Conservation (phyloP, 2,113 vertebrate species). For the Nibea coibor region DNA sequence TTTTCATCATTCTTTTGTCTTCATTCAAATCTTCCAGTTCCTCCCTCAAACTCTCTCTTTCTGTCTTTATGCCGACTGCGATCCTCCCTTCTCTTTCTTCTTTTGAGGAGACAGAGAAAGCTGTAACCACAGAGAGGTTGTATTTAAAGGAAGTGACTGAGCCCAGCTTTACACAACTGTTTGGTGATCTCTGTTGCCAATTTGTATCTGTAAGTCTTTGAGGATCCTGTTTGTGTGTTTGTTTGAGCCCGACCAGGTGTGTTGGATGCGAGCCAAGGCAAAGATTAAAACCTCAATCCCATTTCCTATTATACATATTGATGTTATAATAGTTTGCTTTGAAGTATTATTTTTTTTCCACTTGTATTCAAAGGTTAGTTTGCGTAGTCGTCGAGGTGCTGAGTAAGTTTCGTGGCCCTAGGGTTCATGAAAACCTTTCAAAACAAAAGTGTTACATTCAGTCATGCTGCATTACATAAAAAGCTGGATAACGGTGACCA, state of each 20-base stretch:
- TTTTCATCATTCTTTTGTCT: slow-evolving; percentile 68
- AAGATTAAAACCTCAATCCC: slow-evolving; percentile 74
- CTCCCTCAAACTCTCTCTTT: slow-evolving; percentile 61
- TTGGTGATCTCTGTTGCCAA: slow-evolving; percentile 74
- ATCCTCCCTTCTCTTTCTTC: slow-evolving; percentile 70
- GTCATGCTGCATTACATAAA: slow-evolving; percentile 12
- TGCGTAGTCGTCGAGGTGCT: slow-evolving; percentile 39
- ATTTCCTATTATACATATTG: slow-evolving; percentile 77
- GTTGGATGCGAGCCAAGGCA: slow-evolving; percentile 68
- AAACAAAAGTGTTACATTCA: slow-evolving; percentile 26
- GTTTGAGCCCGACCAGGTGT: slow-evolving; percentile 79
- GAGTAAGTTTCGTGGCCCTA: slow-evolving; percentile 53
- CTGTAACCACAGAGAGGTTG: slow-evolving; percentile 70
- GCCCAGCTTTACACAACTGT: slow-evolving; percentile 73
- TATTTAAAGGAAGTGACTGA: slow-evolving; percentile 73
- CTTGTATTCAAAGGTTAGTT: slow-evolving; percentile 62
- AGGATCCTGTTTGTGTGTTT: slow-evolving; percentile 80
- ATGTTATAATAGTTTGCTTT: slow-evolving; percentile 69
- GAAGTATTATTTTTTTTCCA: slow-evolving; percentile 56
- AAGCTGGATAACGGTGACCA: neutral
- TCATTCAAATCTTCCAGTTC: slow-evolving; percentile 66
- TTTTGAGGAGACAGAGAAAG: slow-evolving; percentile 70
- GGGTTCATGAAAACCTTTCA: slow-evolving; percentile 47
- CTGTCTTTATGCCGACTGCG: slow-evolving; percentile 42
- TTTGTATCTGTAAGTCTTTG: slow-evolving; percentile 79